Conservation (phyloP, 2,113 vertebrate genomes). For the Phrynocephalus versicolor region DNA sequence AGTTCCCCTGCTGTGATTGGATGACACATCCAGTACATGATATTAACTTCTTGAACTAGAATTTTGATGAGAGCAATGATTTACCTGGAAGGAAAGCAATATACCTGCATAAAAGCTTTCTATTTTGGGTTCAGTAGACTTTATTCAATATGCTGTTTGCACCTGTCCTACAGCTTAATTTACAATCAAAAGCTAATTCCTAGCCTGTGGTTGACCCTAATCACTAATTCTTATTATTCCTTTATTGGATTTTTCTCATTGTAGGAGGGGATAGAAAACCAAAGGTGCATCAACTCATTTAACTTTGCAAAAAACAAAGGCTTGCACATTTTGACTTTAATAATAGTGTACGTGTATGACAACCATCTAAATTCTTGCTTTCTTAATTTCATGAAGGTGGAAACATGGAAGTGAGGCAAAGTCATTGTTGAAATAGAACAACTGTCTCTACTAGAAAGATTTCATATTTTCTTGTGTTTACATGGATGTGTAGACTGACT, state of each 20-base stretch:
- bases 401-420: background rate
- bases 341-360: background rate
- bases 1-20: background rate
- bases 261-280: conserved; percentile 32
- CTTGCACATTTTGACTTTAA: background rate
- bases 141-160: background rate
- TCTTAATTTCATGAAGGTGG: background rate
- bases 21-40: fast-evolving
- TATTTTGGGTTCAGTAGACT: background rate
- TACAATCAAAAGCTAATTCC: background rate
- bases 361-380: background rate
- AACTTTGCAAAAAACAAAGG: background rate
- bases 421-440: background rate
- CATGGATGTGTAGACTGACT: too few relatives aligned
- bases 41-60: conserved; percentile 3
- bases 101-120: background rate
- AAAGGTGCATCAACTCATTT: background rate
- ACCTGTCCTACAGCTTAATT: conserved; percentile 21
- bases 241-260: background rate
- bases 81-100: conserved; percentile 14
- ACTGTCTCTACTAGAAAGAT: background rate
- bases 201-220: conserved; percentile 10
- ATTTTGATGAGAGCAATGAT: background rate
- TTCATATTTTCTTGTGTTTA: background rate
- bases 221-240: background rate